These are phyloP conservation scores for Leptopilina clavipes DNA, from an alignment of 1,140 invertebrate species.

Conservation along the genomic window DNA sequence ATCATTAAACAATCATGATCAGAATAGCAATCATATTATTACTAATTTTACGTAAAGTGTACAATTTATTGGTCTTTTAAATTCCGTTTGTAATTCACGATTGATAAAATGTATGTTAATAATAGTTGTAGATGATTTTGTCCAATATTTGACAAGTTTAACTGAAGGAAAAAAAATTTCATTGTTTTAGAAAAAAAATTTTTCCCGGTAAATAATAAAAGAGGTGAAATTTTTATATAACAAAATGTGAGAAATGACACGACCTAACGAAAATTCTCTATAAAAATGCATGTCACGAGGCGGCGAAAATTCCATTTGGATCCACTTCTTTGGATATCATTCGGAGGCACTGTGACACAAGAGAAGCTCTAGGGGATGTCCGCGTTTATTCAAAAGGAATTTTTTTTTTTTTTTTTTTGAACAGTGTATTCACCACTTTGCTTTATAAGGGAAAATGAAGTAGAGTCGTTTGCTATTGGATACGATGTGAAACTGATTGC, in stretches of 20 bases:
- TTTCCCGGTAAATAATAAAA: too few relatives aligned
- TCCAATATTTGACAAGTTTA: too few relatives aligned
- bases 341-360: neutral
- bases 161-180: too few relatives aligned
- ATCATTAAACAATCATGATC: too few relatives aligned
- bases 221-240: neutral
- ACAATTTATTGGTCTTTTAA: too few relatives aligned
- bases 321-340: neutral
- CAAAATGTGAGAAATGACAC: neutral
- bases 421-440: constrained; percentile 18
- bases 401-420: neutral
- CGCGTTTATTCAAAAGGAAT: constrained; percentile 17
- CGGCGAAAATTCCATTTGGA: neutral
- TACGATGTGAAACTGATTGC: constrained; percentile 11
- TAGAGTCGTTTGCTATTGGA: neutral
- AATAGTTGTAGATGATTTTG: too few relatives aligned
- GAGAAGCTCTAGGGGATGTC: constrained; percentile 10
- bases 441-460: neutral
- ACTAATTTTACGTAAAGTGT: too few relatives aligned
- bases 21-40: too few relatives aligned
- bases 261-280: neutral
- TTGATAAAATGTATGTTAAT: too few relatives aligned
- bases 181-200: too few relatives aligned
- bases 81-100: too few relatives aligned
- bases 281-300: neutral